Conservation (phyloP, 2,113 vertebrate genomes). For the Bubalus kerabau region DNA sequence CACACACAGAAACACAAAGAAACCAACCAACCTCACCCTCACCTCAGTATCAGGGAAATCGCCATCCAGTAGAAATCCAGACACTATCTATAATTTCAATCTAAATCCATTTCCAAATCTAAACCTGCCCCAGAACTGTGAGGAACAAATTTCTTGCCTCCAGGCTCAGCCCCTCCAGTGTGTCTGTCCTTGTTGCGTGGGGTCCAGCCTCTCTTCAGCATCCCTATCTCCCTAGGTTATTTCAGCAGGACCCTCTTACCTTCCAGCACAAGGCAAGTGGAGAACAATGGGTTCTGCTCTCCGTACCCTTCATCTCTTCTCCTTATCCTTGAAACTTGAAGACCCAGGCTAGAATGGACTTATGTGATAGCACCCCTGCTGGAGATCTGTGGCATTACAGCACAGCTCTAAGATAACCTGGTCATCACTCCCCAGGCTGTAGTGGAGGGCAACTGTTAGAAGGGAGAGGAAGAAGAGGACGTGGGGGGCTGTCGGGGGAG, state of each 20-base stretch:
- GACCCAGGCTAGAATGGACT: neutral
- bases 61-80: neutral
- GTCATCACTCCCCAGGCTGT: neutral
- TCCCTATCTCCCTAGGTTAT: neutral
- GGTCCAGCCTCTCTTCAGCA: neutral
- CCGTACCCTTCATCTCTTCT: neutral
- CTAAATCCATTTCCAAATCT: neutral
- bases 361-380: neutral
- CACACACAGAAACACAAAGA: neutral
- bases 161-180: neutral
- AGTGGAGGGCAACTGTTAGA: neutral
- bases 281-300: neutral
- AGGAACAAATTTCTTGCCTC: neutral
- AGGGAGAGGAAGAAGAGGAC: neutral
- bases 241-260: neutral
- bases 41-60: neutral
- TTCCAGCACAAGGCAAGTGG: neutral
- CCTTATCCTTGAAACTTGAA: neutral
- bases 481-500: neutral
- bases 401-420: neutral
- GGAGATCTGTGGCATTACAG: neutral
- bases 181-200: neutral
- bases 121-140: neutral
- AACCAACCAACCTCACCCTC: neutral
- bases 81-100: neutral